Evolutionary conservation across 1,140 invertebrate species (phyloP).

Genomic region (Neodiprion lecontei): DNA sequence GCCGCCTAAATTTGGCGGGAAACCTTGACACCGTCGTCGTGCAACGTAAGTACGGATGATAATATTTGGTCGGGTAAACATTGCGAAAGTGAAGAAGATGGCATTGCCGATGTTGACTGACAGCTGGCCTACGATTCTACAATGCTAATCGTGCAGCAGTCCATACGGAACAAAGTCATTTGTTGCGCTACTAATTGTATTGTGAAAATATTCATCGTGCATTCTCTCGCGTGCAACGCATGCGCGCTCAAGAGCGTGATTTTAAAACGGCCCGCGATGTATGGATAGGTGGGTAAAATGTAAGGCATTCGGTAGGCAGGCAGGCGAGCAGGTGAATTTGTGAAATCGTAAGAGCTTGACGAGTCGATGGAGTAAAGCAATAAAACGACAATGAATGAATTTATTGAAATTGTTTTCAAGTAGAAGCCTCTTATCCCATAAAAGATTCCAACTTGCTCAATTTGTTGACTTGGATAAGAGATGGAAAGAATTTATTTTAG

Average conservation of each 20-base stretch:
- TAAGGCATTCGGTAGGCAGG: neutral
- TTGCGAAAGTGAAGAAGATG: neutral
- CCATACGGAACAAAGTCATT: neutral
- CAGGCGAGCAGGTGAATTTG: neutral
- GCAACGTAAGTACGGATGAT: neutral
- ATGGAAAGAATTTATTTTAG: too few species aligned
- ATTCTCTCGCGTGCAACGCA: constrained; percentile 38
- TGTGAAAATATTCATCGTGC: constrained; percentile 43
- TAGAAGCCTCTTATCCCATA: too few species aligned
- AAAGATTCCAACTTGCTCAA: too few species aligned
- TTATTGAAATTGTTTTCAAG: too few species aligned
- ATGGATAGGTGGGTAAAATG: neutral
- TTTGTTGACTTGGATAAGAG: too few species aligned
- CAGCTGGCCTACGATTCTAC: constrained; percentile 2
- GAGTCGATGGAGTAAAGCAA: neutral
- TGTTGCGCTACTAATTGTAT: constrained; percentile 42
- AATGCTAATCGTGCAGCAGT: neutral
- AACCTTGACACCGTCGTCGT: too few species aligned
- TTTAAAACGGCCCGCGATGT: constrained; percentile 13
- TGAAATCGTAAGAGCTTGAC: neutral
- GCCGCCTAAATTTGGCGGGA: too few species aligned
- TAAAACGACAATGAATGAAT: too few species aligned
- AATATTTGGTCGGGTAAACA: neutral
- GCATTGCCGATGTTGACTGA: neutral
- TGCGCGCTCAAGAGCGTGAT: neutral